Evolutionary conservation across 2,113 vertebrate species (phyloP).

Genomic region (Morone chrysops): DNA sequence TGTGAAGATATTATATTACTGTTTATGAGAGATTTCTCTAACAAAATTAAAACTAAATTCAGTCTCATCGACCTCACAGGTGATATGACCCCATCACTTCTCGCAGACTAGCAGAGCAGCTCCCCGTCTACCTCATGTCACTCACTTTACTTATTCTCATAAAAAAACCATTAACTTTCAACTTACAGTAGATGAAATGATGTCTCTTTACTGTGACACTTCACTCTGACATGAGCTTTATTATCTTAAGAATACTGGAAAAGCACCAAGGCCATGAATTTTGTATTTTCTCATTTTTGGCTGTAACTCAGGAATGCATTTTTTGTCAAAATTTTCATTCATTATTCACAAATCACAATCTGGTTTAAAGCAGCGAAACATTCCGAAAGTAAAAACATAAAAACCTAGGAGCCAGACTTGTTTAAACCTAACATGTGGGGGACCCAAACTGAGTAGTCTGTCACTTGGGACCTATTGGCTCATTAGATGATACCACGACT

Average conservation of each 20-base stretch:
- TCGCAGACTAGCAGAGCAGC: not conserved
- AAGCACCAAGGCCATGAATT: not conserved
- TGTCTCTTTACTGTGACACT: not conserved
- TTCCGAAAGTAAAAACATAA: constrained; percentile 1
- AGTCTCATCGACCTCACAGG: not conserved
- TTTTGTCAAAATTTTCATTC: constrained; percentile 13
- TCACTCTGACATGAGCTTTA: not conserved
- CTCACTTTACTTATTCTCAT: not conserved
- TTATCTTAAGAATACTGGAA: not conserved
- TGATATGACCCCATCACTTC: not conserved
- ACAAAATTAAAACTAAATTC: not conserved
- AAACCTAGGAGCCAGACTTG: constrained; percentile 26
- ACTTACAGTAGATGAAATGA: not conserved
- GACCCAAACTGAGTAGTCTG: constrained; percentile 15
- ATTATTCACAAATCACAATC: constrained; percentile 23
- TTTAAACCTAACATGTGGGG: constrained; percentile 24
- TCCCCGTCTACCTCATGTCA: not conserved
- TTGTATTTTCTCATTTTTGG: not conserved
- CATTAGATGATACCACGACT: constrained; percentile 36
- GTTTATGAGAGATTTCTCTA: not conserved
- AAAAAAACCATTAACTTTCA: not conserved
- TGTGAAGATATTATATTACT: not conserved
- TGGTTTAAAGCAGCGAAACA: constrained; percentile 20
- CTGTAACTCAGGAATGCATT: not conserved
- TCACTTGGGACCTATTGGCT: constrained; percentile 43